A percentile compares a stretch with the other conserved stretches of the same genome.
Evolutionary conservation across 2,113 vertebrate species (phyloP).

Genomic region (Bettongia penicillata): DNA sequence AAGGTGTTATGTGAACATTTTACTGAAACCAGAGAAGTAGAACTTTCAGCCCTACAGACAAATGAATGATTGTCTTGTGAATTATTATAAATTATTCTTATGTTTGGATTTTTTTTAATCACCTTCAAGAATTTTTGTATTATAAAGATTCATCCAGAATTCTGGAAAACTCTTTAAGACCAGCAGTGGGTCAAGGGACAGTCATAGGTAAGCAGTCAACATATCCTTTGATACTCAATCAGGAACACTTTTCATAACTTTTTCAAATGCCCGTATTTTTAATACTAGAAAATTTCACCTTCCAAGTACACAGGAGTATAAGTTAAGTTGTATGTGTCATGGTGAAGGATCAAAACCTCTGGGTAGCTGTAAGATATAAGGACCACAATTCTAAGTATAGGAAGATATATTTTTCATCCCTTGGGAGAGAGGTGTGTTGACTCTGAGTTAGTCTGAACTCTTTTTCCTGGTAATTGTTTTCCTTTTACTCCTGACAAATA

Average conservation of each 20-base stretch:
- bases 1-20: conserved; percentile 2
- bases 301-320: background rate
- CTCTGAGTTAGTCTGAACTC: too few relatives aligned
- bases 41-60: background rate
- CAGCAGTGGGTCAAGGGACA: background rate
- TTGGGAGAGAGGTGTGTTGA: too few relatives aligned
- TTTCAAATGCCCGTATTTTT: background rate
- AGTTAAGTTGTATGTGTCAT: background rate
- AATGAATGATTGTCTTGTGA: conserved; percentile 9
- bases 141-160: conserved; percentile 3
- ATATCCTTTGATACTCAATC: background rate
- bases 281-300: background rate
- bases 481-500: background rate
- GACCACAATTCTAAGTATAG: too few relatives aligned
- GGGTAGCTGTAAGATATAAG: too few relatives aligned
- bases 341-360: background rate
- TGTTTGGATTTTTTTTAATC: conserved; percentile 36
- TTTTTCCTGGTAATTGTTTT: too few relatives aligned
- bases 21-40: background rate
- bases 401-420: too few relatives aligned
- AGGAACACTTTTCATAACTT: background rate
- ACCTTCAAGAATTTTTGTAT: conserved; percentile 21
- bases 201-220: too few relatives aligned
- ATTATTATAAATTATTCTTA: conserved; percentile 43
- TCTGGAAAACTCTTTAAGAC: conserved; percentile 32